Base-by-base conservation (phyloP, 2,888 invertebrate species). In the Norana najaformis region DNA sequence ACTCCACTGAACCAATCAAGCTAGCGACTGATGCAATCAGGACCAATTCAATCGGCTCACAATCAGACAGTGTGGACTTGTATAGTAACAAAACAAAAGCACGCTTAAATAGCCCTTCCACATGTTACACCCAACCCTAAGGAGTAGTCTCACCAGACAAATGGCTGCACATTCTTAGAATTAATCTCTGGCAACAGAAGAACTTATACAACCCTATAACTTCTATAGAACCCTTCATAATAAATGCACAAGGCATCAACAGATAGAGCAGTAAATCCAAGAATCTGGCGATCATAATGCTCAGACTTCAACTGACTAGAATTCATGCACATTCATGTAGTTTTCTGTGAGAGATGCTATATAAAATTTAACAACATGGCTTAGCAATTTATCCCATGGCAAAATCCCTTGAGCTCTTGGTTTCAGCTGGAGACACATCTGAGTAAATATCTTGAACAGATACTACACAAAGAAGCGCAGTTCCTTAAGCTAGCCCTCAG, bases 51-150 rank as follows among this genome's bases (percentile, higher is more conserved):
- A 16, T 69, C 69, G 69, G n/a, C 30, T 16, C n/a, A 69, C 69
- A n/a, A n/a, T n/a, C 69, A 69, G 69, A 69, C 69, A n/a, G 69
- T 69, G 69, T 69, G 69, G 69, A n/a, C n/a, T 41, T 69, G 69
- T 11, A 69, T 69, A 0, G n/a, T n/a, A 69, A 69, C n/a, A 30
- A n/a, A n/a, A 30, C 69, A n/a, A 69, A 69, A n/a, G 69, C 30
- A 69, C 13, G 69, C 69, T 1, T n/a, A n/a, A n/a, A 69, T n/a
- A n/a, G 13, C 23, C 23, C 23, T 47, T 47, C 23, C 23, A 2
- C 47, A n/a, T 5, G 30, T 8, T 30, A 69, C 30, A n/a, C 30
- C 69, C 23, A 30, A 30, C 53, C 5, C 2, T 30, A 0, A 69
- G 69, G 30, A 69, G n/a, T 69, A 69, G 69, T 69, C n/a, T n/a